Percentiles rank a stretch among this genome's conserved stretches.
Evolutionary conservation across 64 coral and sea anemone genomes (phyloP).

Genomic region (Acropora tenuis): DNA sequence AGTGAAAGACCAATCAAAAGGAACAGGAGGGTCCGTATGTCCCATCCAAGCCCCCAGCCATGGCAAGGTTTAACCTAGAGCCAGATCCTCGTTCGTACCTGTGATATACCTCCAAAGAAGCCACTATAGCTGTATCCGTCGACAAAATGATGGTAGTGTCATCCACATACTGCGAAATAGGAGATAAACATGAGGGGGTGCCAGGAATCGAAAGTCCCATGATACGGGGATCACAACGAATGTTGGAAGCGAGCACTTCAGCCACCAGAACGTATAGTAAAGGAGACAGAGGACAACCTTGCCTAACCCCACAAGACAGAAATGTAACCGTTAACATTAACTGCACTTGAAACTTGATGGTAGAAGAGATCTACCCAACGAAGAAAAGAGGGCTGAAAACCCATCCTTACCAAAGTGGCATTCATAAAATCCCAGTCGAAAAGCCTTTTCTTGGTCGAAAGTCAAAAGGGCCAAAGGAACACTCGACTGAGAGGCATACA

Average conservation of each 20-base stretch:
- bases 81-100: conserved; percentile 23
- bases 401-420: too few relatives aligned
- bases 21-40: neutral
- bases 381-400: neutral
- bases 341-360: neutral
- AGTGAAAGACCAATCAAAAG: neutral
- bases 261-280: neutral
- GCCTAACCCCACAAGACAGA: neutral
- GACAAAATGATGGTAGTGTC: conserved; percentile 12
- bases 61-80: neutral
- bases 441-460: conserved; percentile 10
- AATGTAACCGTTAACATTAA: neutral
- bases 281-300: neutral
- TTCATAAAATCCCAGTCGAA: neutral
- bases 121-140: neutral
- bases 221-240: neutral
- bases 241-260: neutral
- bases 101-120: neutral
- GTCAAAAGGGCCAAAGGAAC: neutral
- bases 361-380: neutral
- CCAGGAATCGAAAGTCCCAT: neutral
- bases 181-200: neutral
- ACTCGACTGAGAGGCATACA: neutral
- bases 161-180: conserved; percentile 47
- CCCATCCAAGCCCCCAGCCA: neutral